Evolutionary conservation across 2,888 invertebrate species (phyloP).

Genomic region (Iselma pallidipennis): DNA sequence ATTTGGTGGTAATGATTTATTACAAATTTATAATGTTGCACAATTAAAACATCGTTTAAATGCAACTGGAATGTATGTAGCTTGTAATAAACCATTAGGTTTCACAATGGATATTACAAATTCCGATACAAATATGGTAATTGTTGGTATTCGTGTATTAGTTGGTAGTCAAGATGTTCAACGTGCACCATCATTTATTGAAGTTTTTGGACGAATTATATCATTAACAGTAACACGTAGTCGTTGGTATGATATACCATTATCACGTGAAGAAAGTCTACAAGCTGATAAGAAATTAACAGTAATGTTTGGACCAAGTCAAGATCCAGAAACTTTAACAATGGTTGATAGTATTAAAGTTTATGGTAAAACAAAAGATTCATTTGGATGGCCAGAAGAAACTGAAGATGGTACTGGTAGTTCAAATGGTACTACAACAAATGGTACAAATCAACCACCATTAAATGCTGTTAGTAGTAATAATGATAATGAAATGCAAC

Average conservation of each 20-base stretch:
- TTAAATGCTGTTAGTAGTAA: constrained; percentile 25
- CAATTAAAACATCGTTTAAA: constrained; percentile 92
- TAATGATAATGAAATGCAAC: constrained; percentile 52
- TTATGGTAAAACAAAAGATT: constrained; percentile 94
- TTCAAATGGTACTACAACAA: constrained; percentile 30
- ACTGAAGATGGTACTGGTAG: constrained; percentile 69
- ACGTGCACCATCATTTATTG: constrained; percentile 76
- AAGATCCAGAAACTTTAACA: constrained; percentile 84
- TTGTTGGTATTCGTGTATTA: constrained; percentile 74
- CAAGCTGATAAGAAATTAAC: constrained; percentile 90
- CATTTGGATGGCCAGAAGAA: constrained; percentile 97
- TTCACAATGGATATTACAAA: constrained; percentile 88
- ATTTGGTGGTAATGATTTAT: constrained; percentile 90
- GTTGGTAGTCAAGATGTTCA: constrained; percentile 83
- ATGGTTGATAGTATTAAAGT: constrained; percentile 95
- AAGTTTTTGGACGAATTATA: constrained; percentile 54
- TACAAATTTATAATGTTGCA: constrained; percentile 92
- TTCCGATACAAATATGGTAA: constrained; percentile 84
- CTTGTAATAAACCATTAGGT: constrained; percentile 87
- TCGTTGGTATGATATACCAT: constrained; percentile 95
- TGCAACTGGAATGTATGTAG: constrained; percentile 90
- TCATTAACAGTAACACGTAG: constrained; percentile 61
- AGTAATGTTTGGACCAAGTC: constrained; percentile 81
- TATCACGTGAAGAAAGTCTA: constrained; percentile 91
- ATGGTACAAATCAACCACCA: background rate